Conservation (phyloP, 2,113 vertebrate species). For the Solea senegalensis region DNA sequence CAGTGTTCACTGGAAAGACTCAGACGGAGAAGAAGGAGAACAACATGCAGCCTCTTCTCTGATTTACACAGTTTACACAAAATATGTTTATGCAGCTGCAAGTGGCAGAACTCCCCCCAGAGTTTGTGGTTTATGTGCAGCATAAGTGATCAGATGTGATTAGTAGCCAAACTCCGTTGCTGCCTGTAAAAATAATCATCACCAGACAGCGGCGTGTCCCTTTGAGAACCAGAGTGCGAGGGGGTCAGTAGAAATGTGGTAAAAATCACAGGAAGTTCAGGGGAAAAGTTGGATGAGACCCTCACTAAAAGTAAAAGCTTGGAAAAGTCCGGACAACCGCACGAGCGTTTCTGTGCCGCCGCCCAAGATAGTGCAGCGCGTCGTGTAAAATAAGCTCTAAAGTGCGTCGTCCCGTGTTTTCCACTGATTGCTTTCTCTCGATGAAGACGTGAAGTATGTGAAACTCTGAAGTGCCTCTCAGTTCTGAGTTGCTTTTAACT, state of each 20-base stretch:
- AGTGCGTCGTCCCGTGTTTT: not conserved
- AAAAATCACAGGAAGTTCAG: constrained; percentile 21
- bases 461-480: constrained; percentile 23
- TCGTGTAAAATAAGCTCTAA: constrained; percentile 30
- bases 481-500: constrained; percentile 32
- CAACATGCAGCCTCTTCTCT: not conserved
- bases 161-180: constrained; percentile 49
- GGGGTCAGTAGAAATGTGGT: constrained; percentile 10
- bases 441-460: constrained; percentile 2
- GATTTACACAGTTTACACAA: constrained; percentile 22
- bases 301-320: not conserved
- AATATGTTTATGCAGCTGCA: constrained; percentile 50
- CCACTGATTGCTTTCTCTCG: not conserved
- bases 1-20: not conserved
- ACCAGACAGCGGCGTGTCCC: constrained; percentile 12
- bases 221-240: constrained; percentile 38
- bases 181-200: constrained; percentile 52
- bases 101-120: constrained; percentile 39
- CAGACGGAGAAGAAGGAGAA: not conserved
- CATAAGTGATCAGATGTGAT: constrained; percentile 49
- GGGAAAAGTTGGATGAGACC: not conserved
- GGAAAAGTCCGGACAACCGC: not conserved
- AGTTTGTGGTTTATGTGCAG: constrained; percentile 46
- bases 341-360: constrained; percentile 32
- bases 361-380: constrained; percentile 7